Conservation (phyloP, 2,888 invertebrate species). For the Chrysopilus asiliformis region DNA sequence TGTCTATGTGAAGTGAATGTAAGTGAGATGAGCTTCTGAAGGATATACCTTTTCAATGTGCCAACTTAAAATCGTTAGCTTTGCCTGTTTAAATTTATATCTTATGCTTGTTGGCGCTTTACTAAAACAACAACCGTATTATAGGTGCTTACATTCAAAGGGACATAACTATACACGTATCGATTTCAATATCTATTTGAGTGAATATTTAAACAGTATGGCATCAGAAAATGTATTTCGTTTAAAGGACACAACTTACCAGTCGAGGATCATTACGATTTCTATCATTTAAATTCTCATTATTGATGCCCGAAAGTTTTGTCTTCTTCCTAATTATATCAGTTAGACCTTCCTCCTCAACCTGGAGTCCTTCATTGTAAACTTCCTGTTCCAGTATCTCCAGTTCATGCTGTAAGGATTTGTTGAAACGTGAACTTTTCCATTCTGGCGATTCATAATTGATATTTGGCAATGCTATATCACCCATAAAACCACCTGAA, state of each 20-base stretch:
- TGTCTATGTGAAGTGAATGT: no score
- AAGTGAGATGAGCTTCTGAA: no score
- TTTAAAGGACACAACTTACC: slow-evolving; percentile 25
- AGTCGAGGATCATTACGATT: slow-evolving; percentile 21
- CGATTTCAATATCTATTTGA: slow-evolving; percentile 3
- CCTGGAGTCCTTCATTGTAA: slow-evolving; percentile 64
- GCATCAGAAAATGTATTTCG: no score
- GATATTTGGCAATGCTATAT: slow-evolving; percentile 63
- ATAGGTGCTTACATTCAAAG: no score
- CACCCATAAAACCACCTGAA: slow-evolving; percentile 67
- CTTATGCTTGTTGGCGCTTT: no score
- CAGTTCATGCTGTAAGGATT: slow-evolving; percentile 60
- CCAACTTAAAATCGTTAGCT: no score
- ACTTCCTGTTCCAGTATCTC: slow-evolving; percentile 72
- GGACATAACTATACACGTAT: slow-evolving; percentile 3
- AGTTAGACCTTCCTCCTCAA: slow-evolving; percentile 70
- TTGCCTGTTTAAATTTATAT: no score
- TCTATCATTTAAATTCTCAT: slow-evolving; percentile 36
- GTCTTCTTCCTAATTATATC: slow-evolving; percentile 59
- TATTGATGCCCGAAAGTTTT: slow-evolving; percentile 44
- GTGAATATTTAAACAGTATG: no score
- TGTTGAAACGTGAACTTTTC: slow-evolving; percentile 42
- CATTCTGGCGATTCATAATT: slow-evolving; percentile 38
- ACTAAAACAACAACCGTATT: no score
- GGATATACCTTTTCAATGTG: no score